Conservation (phyloP, 2,797 vertebrate genomes). For the Pangasius larnaudii region DNA sequence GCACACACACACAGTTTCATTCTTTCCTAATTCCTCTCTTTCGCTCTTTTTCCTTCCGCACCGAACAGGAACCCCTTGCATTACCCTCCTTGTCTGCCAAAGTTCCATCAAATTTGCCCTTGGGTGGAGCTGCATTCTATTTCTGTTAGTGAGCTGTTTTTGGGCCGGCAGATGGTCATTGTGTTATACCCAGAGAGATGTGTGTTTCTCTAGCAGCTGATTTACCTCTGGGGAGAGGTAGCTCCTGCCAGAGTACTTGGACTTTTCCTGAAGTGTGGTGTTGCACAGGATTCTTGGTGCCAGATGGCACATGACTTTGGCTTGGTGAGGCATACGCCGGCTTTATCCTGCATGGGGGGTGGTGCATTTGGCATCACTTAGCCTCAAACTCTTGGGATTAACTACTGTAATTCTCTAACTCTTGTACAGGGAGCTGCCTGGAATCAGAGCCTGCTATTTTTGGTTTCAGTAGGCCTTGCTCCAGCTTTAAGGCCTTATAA, state of each 20-base stretch:
- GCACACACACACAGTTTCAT: background rate
- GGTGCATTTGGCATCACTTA: conserved; percentile 15
- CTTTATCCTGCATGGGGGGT: conserved; percentile 29
- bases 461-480: conserved; percentile 1
- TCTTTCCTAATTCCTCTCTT: background rate
- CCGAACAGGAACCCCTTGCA: conserved; percentile 26
- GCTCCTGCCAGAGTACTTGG: conserved; percentile 37
- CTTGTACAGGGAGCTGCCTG: conserved; percentile 9
- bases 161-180: conserved; percentile 43
- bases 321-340: conserved; percentile 23
- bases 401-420: conserved; percentile 25
- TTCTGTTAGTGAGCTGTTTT: conserved; percentile 31
- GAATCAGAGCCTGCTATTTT: conserved; percentile 4
- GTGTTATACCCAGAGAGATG: conserved; percentile 28
- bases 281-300: conserved; percentile 31
- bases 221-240: conserved; percentile 38
- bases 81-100: conserved; percentile 5
- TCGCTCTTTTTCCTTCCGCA: conserved; percentile 16
- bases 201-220: conserved; percentile 44
- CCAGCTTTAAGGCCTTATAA: conserved; percentile 26
- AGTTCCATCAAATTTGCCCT: conserved; percentile 26
- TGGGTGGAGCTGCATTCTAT: conserved; percentile 43
- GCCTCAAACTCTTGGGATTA: conserved; percentile 32
- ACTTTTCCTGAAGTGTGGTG: conserved; percentile 21
- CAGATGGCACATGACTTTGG: conserved; percentile 39